Evolutionary conservation across 2,797 vertebrate species (phyloP), one percentile per base, ranked within the genome.

Genomic region (Gymnodraco acuticeps): DNA sequence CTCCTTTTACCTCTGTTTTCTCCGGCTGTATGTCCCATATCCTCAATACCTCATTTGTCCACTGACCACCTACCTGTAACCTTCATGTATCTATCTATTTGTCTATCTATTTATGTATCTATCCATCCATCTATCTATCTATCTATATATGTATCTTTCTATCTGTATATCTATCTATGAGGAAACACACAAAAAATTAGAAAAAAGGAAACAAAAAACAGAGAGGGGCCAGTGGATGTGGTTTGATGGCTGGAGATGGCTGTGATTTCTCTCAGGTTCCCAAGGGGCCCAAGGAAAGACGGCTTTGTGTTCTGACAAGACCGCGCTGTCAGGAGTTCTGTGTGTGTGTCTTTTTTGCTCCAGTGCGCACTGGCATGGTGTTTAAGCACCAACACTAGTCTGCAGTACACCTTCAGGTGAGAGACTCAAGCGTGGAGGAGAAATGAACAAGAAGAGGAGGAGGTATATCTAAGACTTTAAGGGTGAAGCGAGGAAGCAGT

Each of bases 271-370:
- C 87, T 81, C 85, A 87, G 93, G 93, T 90, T 94, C 93, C 90
- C 90, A 63, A 92, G 93, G 91, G 93, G 86, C 90, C 77, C 71
- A 75, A 83, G 94, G 92, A 92, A 91, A 94, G 81, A 91, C 59
- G 73, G 92, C 90, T 93, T 94, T 93, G 92, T 95, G 93, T 94
- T 91, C 93, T 92, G 90, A 93, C 92, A 94, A 92, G 87, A 85
- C 70, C 12, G 80, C 60, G 56, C 88, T 92, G 91, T 86, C 87
- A 89, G 86, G 87, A 89, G 77, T 76, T 89, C 75, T 87, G 64
- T 81, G 80, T 86, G 70, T 69, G 45, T 62, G 65, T 89, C 72
- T 84, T 93, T 90, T 94, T 91, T 84, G 90, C 92, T 93, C 84
- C 81, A 87, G 62, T 84, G 88, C 80, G 0, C 89, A 83, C 85